Percentiles rank a stretch among this genome's conserved stretches.
phyloP scores from a whole-genome alignment of 2,888 invertebrate genomes.

The Mellilla xanthometata region DNA sequence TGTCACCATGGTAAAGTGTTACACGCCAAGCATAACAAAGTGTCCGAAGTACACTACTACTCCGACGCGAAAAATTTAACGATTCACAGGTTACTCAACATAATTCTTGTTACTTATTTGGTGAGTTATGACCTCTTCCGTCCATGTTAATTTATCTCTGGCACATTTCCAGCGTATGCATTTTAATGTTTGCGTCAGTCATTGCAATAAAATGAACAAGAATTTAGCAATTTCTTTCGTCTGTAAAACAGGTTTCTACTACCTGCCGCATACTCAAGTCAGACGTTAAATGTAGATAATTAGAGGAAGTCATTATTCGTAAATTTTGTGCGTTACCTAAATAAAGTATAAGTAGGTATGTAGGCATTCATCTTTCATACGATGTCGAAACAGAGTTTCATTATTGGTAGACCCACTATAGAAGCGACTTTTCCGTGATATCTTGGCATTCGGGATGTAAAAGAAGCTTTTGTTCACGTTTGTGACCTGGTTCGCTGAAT shows the following conservation, averaged over 20 bases:
- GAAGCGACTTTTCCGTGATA: conserved; percentile 8
- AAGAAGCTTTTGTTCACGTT: conserved; percentile 41
- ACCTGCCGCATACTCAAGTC: conserved; percentile 21
- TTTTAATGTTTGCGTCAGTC: conserved; percentile 8
- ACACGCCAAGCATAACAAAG: conserved; percentile 33
- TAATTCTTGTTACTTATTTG: neutral
- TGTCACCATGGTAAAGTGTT: conserved; percentile 47
- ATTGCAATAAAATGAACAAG: conserved; percentile 11
- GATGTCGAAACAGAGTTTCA: neutral
- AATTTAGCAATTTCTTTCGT: conserved; percentile 17
- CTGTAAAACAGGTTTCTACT: conserved; percentile 1
- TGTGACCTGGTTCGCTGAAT: conserved; percentile 54
- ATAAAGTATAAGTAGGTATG: neutral
- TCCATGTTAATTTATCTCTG: neutral
- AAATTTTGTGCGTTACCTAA: neutral
- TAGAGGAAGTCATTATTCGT: conserved; percentile 12
- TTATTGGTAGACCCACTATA: neutral
- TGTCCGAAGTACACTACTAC: conserved; percentile 5
- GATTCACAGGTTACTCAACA: conserved; percentile 3
- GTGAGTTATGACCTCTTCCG: neutral
- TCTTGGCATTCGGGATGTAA: conserved; percentile 22
- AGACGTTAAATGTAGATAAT: conserved; percentile 12
- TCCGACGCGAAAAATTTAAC: neutral
- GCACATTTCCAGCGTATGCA: conserved; percentile 2
- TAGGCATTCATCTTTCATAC: neutral